These are phyloP conservation scores for Gyrodactylus salaris DNA, from an alignment of 1,140 invertebrate genomes.

Conservation along the genomic window DNA sequence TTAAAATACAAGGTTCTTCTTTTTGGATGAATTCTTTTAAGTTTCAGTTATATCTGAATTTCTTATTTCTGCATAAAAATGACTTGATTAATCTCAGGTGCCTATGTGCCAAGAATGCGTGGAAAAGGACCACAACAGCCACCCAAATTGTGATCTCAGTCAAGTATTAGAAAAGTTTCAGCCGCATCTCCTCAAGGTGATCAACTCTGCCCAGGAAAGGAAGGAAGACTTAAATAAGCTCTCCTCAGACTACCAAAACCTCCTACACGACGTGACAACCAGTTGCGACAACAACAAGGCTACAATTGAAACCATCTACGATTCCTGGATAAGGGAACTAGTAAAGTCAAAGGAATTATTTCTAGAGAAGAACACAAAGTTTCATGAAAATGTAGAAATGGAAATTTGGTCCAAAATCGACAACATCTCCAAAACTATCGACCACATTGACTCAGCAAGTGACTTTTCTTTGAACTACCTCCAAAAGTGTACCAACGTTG, in stretches of 20 bases:
- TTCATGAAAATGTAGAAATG: neutral
- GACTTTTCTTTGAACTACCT: neutral
- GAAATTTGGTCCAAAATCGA: neutral
- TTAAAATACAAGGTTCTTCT: too few relatives aligned
- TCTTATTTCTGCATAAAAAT: too few relatives aligned
- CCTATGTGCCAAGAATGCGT: neutral
- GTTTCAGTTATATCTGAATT: too few relatives aligned
- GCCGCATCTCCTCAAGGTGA: neutral
- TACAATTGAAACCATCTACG: neutral
- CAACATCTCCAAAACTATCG: neutral
- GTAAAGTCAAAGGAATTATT: neutral
- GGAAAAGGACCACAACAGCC: neutral
- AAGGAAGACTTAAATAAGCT: neutral
- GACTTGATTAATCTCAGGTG: too few relatives aligned
- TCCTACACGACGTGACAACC: neutral
- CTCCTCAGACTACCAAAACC: neutral
- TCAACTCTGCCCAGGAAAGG: neutral
- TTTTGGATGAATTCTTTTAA: too few relatives aligned
- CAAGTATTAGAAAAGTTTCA: neutral
- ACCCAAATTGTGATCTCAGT: neutral
- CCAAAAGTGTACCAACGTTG: slow-evolving; percentile 1
- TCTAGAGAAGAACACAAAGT: slow-evolving; percentile 2
- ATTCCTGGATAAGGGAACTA: neutral
- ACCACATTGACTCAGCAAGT: neutral
- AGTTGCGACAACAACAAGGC: neutral